Evolutionary conservation across 2,888 invertebrate genomes (phyloP).

Genomic region (Cacoxenus indagator): DNA sequence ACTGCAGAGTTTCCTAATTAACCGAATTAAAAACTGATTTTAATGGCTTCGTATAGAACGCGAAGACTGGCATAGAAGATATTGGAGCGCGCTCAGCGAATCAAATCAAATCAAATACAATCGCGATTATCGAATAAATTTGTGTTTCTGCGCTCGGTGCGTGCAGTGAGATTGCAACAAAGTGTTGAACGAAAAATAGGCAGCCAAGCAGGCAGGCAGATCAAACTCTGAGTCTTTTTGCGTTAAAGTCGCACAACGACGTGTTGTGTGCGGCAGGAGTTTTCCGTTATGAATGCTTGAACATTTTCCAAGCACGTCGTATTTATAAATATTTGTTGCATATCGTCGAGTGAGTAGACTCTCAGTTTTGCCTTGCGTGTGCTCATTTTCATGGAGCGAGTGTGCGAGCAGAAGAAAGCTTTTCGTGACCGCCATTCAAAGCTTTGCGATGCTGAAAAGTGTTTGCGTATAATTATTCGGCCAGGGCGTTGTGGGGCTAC

Average conservation of each 20-base stretch:
- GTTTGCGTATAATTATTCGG: neutral
- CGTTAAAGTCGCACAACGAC: neutral
- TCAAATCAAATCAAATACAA: neutral
- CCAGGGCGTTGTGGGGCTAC: neutral
- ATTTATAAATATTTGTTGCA: conserved; percentile 57
- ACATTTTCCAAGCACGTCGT: conserved; percentile 45
- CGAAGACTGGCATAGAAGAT: no score
- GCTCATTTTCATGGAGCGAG: conserved; percentile 8
- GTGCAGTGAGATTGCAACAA: neutral
- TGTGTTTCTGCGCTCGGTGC: neutral
- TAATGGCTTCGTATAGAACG: no score
- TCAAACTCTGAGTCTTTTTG: neutral
- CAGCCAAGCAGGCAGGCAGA: neutral
- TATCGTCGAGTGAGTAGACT: conserved; percentile 5
- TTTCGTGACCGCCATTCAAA: neutral
- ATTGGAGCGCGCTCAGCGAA: no score
- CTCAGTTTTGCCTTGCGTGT: neutral
- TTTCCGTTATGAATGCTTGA: conserved; percentile 57
- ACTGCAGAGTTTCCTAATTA: neutral
- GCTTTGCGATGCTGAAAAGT: neutral
- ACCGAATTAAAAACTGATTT: neutral
- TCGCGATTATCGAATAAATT: no score
- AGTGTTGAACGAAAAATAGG: neutral
- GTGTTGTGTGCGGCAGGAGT: conserved; percentile 43
- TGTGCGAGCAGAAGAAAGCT: neutral